phyloP scores from a whole-genome alignment of 2,797 vertebrate genomes.

The Falco cherrug region DNA sequence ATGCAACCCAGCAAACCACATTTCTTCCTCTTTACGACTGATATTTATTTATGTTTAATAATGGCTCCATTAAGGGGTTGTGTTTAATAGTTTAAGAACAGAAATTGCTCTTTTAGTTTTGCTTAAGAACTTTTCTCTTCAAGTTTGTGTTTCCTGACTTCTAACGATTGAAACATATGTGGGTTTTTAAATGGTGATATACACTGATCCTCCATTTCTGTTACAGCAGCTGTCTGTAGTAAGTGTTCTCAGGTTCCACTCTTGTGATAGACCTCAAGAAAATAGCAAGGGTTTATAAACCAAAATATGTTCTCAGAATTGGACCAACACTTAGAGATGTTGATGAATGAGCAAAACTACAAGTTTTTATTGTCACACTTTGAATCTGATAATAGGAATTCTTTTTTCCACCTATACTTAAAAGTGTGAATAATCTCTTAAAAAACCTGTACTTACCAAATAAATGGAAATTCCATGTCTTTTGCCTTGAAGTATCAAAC shows the following conservation, averaged over 20 bases:
- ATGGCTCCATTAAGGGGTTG: background rate
- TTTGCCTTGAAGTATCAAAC: background rate
- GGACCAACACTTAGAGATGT: background rate
- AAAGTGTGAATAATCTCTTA: background rate
- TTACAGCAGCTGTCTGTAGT: background rate
- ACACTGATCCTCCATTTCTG: background rate
- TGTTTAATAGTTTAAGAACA: background rate
- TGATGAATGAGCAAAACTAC: background rate
- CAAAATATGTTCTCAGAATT: background rate
- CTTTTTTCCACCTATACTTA: background rate
- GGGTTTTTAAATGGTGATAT: background rate
- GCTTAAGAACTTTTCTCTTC: background rate
- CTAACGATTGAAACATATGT: background rate
- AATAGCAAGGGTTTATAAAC: background rate
- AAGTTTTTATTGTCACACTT: background rate
- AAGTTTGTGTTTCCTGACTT: background rate
- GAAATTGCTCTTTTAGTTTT: background rate
- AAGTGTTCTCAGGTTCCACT: background rate
- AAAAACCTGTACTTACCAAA: background rate
- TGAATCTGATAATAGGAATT: background rate
- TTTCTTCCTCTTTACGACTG: background rate
- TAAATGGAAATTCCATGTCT: background rate
- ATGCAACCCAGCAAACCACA: background rate
- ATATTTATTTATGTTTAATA: background rate
- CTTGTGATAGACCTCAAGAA: background rate